Evolutionary conservation across 64 coral and sea anemone species (phyloP), one percentile per base, ranked within the genome.

Genomic region (Actinia equina): DNA sequence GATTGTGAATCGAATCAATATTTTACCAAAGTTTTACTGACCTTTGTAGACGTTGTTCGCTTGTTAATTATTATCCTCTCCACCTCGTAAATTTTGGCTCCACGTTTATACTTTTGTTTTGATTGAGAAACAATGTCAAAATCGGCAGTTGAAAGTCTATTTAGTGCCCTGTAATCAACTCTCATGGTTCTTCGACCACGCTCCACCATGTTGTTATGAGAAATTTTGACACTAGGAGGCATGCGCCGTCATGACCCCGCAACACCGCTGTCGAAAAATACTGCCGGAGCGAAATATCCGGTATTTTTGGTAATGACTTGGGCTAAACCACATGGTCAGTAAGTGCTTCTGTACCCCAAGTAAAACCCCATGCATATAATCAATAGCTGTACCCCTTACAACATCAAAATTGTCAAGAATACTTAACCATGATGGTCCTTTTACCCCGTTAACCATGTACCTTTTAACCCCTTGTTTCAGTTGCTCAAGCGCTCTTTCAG

Each of bases 331-430:
- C 12, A 82, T 10, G 60, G 15, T 49, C 58, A 89, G 45, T 54
- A 89, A 46, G 1, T 20, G 51, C 44, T 89, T 89, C 80, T 65
- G 59, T 6, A 84, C 43, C 8, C 88, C 88, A n/a, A 83, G 44
- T 64, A 58, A 83, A 11, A 89, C 9, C 52, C 80, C 88, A 84
- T 89, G 78, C 88, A 89, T 89, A 43, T 89, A 89, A 65, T 89
- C 88, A 37, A 89, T 52, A 10, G 71, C 60, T 23, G 79, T 59
- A 22, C 87, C 77, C 59, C 44, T 60, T 11, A 54, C 59, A 3
- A 88, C 44, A 17, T 88, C 76, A 88, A 43, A 88, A 77, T 60
- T 58, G 5, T 54, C 43, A 42, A 88, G 77, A 56, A 52, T 80
- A 44, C 30, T 55, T 59, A 88, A 88, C 87, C 79, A 77, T 26